phyloP scores from a whole-genome alignment of 2,113 vertebrate genomes.

The Ivindomyrus marchei region DNA sequence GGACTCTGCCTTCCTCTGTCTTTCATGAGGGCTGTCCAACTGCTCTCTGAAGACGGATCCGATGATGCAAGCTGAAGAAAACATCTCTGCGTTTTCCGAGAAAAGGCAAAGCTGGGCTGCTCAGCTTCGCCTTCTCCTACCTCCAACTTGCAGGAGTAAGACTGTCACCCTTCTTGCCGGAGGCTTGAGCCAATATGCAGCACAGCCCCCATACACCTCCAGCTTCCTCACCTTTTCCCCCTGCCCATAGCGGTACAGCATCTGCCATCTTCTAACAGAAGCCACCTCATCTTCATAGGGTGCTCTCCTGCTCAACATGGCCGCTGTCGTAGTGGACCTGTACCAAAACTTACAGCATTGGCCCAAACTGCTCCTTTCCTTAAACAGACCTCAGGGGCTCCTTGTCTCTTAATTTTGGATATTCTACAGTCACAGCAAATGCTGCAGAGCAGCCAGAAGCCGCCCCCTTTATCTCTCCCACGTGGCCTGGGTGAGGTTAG shows the following conservation, averaged over 20 bases:
- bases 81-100: background rate
- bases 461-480: background rate
- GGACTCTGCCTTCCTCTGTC: background rate
- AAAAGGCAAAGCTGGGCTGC: background rate
- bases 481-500: background rate
- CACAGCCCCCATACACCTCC: background rate
- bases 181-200: background rate
- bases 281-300: background rate
- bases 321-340: background rate
- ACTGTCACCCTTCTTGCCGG: background rate
- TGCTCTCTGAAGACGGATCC: background rate
- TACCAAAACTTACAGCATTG: background rate
- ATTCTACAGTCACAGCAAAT: background rate
- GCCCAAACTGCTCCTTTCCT: background rate
- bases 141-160: background rate
- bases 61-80: background rate
- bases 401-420: background rate
- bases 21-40: background rate
- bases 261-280: background rate
- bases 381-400: background rate
- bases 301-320: background rate
- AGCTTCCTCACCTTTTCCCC: background rate
- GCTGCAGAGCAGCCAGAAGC: background rate
- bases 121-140: background rate
- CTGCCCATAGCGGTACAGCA: background rate